Evolutionary conservation across 2,113 vertebrate species (phyloP).

Genomic region (Vicugna pacos): DNA sequence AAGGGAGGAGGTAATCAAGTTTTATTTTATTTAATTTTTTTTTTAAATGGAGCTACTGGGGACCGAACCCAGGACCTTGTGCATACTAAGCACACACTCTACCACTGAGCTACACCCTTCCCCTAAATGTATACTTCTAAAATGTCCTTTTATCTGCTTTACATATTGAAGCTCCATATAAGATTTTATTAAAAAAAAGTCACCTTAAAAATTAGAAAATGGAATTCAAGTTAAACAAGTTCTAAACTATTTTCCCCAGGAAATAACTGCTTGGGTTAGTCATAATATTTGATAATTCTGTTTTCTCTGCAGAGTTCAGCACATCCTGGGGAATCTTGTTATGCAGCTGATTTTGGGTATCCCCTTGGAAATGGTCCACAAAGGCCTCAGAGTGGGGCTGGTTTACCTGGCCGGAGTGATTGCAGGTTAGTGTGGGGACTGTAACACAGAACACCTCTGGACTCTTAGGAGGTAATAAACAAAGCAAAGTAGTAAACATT

Average conservation of each 20-base stretch:
- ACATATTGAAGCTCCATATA: background rate
- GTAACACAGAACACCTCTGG: background rate
- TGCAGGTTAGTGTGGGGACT: constrained; percentile 88
- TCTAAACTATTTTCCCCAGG: background rate
- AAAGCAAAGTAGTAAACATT: background rate
- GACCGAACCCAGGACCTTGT: no score
- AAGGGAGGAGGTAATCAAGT: no score
- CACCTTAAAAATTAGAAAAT: background rate
- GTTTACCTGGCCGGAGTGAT: constrained; percentile 93
- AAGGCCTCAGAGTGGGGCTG: constrained; percentile 94
- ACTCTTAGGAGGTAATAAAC: background rate
- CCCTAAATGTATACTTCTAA: background rate
- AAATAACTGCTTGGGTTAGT: background rate
- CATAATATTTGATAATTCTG: background rate
- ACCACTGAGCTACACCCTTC: no score
- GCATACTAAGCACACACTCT: no score
- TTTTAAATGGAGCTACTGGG: no score
- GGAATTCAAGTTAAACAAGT: constrained; percentile 7
- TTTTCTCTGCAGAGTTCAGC: constrained; percentile 89
- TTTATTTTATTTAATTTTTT: no score
- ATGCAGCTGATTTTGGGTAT: constrained; percentile 94
- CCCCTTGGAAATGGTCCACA: constrained; percentile 95
- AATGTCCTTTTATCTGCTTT: background rate
- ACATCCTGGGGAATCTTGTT: constrained; percentile 93
- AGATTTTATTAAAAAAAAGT: constrained; percentile 5